Conservation (phyloP, 2,888 invertebrate species). For the Mystacides longicornis region DNA sequence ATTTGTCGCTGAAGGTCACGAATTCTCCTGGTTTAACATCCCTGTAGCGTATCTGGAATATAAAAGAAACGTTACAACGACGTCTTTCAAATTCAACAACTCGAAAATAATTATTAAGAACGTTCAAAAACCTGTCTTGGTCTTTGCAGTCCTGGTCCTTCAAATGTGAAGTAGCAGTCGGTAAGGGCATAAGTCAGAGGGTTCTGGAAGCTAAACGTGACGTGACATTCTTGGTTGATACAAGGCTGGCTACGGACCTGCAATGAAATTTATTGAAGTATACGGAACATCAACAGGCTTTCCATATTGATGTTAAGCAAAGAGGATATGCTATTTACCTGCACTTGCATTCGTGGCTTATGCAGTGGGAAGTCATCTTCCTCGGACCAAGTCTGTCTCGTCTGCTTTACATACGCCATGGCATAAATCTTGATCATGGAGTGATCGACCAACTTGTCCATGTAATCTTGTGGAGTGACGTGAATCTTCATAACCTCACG, state of each 20-base stretch:
- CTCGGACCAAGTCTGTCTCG: slow-evolving; percentile 65
- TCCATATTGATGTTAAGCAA: neutral
- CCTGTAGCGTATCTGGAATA: slow-evolving; percentile 44
- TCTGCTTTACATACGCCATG: slow-evolving; percentile 64
- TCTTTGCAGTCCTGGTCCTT: slow-evolving; percentile 60
- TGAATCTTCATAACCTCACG: slow-evolving; percentile 55
- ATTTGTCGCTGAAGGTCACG: slow-evolving; percentile 53
- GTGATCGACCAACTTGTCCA: slow-evolving; percentile 63
- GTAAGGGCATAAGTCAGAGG: slow-evolving; percentile 57
- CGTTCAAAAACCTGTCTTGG: slow-evolving; percentile 46
- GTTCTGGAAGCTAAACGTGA: slow-evolving; percentile 58
- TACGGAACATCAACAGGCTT: neutral
- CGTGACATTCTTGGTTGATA: slow-evolving; percentile 47
- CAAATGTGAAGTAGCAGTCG: slow-evolving; percentile 60
- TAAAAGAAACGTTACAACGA: neutral
- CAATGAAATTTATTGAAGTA: no score
- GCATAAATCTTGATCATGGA: slow-evolving; percentile 64
- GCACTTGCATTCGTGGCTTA: slow-evolving; percentile 59
- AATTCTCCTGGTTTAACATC: slow-evolving; percentile 58
- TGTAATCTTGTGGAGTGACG: slow-evolving; percentile 59
- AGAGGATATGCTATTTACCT: slow-evolving; percentile 37
- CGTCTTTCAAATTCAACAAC: neutral
- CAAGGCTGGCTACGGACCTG: slow-evolving; percentile 45
- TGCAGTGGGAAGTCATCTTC: slow-evolving; percentile 65
- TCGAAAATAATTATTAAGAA: neutral